phyloP scores from a whole-genome alignment of 2,113 vertebrate genomes.

The Neomonachus schauinslandi region DNA sequence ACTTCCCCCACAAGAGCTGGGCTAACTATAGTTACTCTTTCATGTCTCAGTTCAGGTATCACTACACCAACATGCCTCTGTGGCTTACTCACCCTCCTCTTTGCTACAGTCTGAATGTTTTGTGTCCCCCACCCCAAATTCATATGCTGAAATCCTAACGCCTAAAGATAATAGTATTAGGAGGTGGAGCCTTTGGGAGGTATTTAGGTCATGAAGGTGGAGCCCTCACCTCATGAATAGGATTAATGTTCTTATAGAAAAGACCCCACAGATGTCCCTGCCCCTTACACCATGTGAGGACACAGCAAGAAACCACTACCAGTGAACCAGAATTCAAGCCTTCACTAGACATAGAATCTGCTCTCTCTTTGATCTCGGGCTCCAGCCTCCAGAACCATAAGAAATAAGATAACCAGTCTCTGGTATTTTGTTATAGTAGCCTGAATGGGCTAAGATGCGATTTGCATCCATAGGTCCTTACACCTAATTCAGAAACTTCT shows the following conservation, averaged over 20 bases:
- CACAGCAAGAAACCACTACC: not conserved
- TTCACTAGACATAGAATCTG: not conserved
- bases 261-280: not conserved
- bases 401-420: not conserved
- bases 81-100: not conserved
- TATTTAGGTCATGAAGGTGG: not conserved
- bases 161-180: not conserved
- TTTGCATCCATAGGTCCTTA: not conserved
- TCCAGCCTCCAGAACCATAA: not conserved
- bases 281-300: not conserved
- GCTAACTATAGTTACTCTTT: not conserved
- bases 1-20: not conserved
- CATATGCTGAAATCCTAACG: not conserved
- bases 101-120: not conserved
- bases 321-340: not conserved
- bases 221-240: no score
- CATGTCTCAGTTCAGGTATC: not conserved
- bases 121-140: not conserved
- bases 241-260: not conserved
- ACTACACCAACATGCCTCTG: not conserved
- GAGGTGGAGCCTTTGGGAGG: not conserved
- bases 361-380: not conserved
- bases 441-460: not conserved
- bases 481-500: not conserved
- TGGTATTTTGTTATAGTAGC: not conserved